A percentile compares a stretch with the other conserved stretches of the same genome.
Conservation (phyloP, 2,888 invertebrate species). For the Tenthredo notha region DNA sequence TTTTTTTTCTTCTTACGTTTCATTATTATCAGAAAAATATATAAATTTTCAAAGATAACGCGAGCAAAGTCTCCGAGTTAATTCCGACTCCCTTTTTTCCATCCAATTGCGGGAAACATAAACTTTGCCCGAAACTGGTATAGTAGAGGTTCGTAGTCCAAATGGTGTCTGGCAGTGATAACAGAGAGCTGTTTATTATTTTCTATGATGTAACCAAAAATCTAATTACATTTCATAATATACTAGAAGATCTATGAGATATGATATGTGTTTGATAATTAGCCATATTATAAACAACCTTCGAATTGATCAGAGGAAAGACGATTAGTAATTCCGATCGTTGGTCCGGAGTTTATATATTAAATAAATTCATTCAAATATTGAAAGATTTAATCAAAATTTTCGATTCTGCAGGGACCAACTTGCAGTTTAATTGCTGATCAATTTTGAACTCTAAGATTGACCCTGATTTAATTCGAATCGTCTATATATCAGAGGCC, state of each 20-base stretch:
- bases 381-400: neutral
- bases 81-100: slow-evolving; percentile 2
- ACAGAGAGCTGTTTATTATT: slow-evolving; percentile 36
- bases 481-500: neutral
- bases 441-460: neutral
- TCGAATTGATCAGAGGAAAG: neutral
- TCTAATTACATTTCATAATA: neutral
- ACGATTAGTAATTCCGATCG: neutral
- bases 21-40: neutral
- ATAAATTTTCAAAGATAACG: neutral
- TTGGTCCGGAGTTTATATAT: neutral
- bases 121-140: slow-evolving; percentile 33
- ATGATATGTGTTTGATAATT: neutral
- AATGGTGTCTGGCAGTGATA: slow-evolving; percentile 62
- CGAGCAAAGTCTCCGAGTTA: slow-evolving; percentile 35
- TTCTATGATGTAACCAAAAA: neutral
- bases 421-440: neutral
- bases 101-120: neutral
- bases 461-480: neutral
- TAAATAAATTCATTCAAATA: neutral
- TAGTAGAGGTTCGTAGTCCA: slow-evolving; percentile 61
- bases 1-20: neutral
- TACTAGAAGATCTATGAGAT: neutral
- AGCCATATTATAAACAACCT: neutral
- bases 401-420: neutral